Evolutionary conservation across 1,140 invertebrate genomes (phyloP).

Genomic region (Apis dorsata): DNA sequence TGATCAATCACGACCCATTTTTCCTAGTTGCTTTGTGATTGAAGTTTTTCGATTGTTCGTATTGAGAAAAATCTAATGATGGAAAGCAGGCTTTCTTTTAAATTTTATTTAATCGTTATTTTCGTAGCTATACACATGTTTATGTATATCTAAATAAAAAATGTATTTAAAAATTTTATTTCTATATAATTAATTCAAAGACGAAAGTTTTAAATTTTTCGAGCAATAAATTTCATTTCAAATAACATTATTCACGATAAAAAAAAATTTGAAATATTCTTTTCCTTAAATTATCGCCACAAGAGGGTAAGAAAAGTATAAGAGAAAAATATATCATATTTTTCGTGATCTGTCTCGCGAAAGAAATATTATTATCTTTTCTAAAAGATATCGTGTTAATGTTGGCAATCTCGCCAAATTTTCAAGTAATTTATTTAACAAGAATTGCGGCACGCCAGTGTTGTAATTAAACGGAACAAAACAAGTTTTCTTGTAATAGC

Average conservation of each 20-base stretch:
- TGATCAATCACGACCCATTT: not conserved
- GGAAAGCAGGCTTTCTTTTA: too few species aligned
- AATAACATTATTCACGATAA: too few species aligned
- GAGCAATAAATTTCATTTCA: too few species aligned
- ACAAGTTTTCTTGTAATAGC: not conserved
- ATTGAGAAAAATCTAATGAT: too few species aligned
- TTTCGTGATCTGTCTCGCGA: not conserved
- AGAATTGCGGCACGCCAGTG: not conserved
- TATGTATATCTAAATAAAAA: too few species aligned
- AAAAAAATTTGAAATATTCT: not conserved
- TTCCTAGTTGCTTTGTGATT: not conserved
- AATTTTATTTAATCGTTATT: too few species aligned
- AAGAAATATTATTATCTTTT: not conserved
- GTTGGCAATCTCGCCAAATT: not conserved
- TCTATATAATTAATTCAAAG: too few species aligned
- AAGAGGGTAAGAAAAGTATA: not conserved
- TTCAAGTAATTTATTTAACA: conserved; percentile 19
- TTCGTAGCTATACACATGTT: too few species aligned
- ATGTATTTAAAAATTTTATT: too few species aligned
- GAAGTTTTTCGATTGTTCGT: too few species aligned
- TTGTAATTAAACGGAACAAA: conserved; percentile 9
- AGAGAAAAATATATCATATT: not conserved
- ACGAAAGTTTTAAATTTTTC: too few species aligned
- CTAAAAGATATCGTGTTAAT: conserved; percentile 7
- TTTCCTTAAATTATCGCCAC: not conserved